Evolutionary conservation across 2,888 invertebrate species (phyloP), one percentile per base, ranked within the genome.

Genomic region (Flabesymbios commensalis): DNA sequence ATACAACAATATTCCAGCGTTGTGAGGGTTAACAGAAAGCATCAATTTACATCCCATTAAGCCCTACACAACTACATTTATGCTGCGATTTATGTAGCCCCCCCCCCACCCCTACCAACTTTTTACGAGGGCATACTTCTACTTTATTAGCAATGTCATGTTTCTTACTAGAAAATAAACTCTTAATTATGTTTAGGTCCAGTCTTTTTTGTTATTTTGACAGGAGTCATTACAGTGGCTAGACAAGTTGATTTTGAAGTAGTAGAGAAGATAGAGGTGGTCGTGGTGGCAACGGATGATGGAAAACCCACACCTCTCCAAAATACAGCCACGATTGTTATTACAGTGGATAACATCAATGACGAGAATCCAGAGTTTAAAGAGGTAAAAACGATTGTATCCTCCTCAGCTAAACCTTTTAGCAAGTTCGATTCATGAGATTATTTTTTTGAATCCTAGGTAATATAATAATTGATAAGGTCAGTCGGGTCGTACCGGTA

Each of bases 221-320:
- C 77, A 90, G 91, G 92, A 4, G 87, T 89, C 29, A 90, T 94
- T 1, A 89, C 89, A 73, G 89, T 90, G 0, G 88, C 87, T 33
- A 87, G 89, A 69, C 86, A 89, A 17, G 88, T 96, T 54, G 94
- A 96, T 83, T 95, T 89, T 80, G 96, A 96, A 79, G 85, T 87
- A 71, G 85, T 89, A 0, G 90, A 90, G 70, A 86, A 86, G 45
- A 85, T 93, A 2, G 89, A 90, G 78, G 92, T 95, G 77, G 89
- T 89, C 0, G 89, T 93, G 0, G 85, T 89, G 1, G 94, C 92
- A 0, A 90, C 88, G 71, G 96, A 96, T 82, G 90, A 90, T 0
- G 95, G 95, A 1, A 88, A 91, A 0, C 95, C 95, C 0, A n/a
- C n/a, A n/a, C 90, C 90, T 73, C 84, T 92, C 49, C 90, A 91